A percentile compares a stretch with the other conserved stretches of the same genome.
These are phyloP conservation scores for Archivesica marissinica DNA, from an alignment of 1,140 invertebrate species.

Conservation along the genomic window DNA sequence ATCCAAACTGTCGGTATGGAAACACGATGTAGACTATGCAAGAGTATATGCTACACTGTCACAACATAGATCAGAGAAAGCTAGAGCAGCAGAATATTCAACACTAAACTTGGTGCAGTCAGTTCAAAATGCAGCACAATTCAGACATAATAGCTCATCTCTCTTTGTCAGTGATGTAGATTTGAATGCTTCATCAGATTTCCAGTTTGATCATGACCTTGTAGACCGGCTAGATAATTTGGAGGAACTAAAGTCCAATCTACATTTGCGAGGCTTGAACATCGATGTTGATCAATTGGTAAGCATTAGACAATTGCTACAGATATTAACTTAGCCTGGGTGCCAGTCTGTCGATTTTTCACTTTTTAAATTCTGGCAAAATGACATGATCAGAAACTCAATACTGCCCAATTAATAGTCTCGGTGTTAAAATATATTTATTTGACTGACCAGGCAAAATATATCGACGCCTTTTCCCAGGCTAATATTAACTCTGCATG, in stretches of 20 bases:
- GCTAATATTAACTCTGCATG: too few relatives aligned
- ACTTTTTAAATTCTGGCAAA: too few relatives aligned
- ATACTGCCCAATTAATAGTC: too few relatives aligned
- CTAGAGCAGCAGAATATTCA: neutral
- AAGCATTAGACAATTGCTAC: too few relatives aligned
- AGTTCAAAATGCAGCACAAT: neutral
- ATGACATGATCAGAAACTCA: too few relatives aligned
- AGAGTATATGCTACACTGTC: neutral
- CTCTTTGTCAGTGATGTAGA: slow-evolving; percentile 29
- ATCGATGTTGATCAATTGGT: slow-evolving; percentile 33
- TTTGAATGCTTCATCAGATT: neutral
- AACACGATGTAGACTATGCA: neutral
- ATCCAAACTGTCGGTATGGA: neutral
- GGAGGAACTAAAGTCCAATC: slow-evolving; percentile 5
- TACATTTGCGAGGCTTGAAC: neutral
- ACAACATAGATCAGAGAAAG: too few relatives aligned
- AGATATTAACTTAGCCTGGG: too few relatives aligned
- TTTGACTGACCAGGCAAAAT: too few relatives aligned
- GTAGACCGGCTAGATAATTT: neutral
- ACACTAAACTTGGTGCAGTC: neutral
- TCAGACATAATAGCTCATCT: neutral
- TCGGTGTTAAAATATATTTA: too few relatives aligned
- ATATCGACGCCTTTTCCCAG: too few relatives aligned
- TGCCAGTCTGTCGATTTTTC: too few relatives aligned
- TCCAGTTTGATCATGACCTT: slow-evolving; percentile 23